Conservation (phyloP, 2,797 vertebrate species). For the Vireo griseus region DNA sequence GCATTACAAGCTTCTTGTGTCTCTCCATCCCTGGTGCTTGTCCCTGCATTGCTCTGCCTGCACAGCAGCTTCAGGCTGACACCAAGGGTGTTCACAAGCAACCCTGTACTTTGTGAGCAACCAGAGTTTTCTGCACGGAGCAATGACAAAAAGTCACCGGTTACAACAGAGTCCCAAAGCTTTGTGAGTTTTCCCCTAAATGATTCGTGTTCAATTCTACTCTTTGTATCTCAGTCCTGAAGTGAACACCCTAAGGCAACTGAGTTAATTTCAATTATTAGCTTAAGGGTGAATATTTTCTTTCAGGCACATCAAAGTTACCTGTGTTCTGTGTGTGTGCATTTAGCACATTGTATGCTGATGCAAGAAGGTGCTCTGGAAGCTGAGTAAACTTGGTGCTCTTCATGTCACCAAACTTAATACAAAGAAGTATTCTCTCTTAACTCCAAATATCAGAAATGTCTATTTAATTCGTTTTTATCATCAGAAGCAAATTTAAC, state of each 20-base stretch:
- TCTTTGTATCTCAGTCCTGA: not conserved
- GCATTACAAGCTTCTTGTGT: not conserved
- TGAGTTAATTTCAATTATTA: not conserved
- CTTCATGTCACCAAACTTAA: not conserved
- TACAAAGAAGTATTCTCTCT: not conserved
- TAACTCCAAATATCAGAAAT: not conserved
- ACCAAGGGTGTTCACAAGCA: not conserved
- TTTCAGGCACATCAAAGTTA: not conserved
- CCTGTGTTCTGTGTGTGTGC: not conserved
- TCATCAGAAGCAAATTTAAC: not conserved
- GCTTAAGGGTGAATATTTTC: not conserved
- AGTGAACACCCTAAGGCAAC: fast-evolving
- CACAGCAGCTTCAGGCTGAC: not conserved
- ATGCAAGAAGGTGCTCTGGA: not conserved
- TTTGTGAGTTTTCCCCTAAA: not conserved
- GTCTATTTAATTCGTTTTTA: not conserved
- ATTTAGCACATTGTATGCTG: not conserved
- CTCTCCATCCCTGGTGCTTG: not conserved
- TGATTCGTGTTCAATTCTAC: not conserved
- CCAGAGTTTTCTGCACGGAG: not conserved
- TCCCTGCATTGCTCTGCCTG: not conserved
- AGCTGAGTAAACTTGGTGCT: not conserved
- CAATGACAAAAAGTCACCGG: not conserved
- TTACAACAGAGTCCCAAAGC: fast-evolving
- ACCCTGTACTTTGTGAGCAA: not conserved